phyloP scores from a whole-genome alignment of 2,797 vertebrate genomes.

The Chelmon rostratus region DNA sequence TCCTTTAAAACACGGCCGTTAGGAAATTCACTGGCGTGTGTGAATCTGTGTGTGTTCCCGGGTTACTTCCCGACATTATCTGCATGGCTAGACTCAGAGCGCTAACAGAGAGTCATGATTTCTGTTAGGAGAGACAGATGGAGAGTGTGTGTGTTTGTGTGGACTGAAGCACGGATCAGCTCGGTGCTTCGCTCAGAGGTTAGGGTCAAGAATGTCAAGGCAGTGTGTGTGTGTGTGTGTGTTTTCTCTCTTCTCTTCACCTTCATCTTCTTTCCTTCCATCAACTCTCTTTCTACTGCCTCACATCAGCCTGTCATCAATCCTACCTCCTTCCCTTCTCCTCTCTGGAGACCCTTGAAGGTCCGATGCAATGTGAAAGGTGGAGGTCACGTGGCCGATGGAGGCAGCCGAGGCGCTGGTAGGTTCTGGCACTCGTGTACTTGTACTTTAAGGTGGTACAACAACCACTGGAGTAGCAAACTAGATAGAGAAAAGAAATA shows the following conservation, averaged over 20 bases:
- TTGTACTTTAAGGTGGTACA: not conserved
- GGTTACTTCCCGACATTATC: slow-evolving; percentile 67
- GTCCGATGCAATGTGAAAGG: not conserved
- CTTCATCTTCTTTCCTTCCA: not conserved
- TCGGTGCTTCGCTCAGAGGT: slow-evolving; percentile 37
- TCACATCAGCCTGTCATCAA: slow-evolving; percentile 12
- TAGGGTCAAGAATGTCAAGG: slow-evolving; percentile 30
- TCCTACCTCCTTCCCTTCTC: not conserved
- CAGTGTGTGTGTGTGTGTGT: slow-evolving; percentile 2
- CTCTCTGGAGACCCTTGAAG: not conserved
- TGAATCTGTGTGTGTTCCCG: slow-evolving; percentile 50
- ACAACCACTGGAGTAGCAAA: no score
- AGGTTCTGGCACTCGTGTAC: no score
- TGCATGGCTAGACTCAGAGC: slow-evolving; percentile 66
- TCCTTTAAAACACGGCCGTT: slow-evolving; percentile 85
- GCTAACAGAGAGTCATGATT: slow-evolving; percentile 74
- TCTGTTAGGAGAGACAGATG: slow-evolving; percentile 52
- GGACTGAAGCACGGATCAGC: slow-evolving; percentile 23
- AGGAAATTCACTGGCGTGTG: slow-evolving; percentile 78
- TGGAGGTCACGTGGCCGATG: not conserved
- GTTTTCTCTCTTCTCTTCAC: not conserved
- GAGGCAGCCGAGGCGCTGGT: not conserved
- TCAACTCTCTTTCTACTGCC: not conserved
- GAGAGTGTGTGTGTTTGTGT: slow-evolving; percentile 4
- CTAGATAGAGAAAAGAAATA: no score